Percentiles rank a stretch among this genome's conserved stretches.
phyloP scores from a whole-genome alignment of 1,140 invertebrate genomes.

The Drosophila pruinosa region DNA sequence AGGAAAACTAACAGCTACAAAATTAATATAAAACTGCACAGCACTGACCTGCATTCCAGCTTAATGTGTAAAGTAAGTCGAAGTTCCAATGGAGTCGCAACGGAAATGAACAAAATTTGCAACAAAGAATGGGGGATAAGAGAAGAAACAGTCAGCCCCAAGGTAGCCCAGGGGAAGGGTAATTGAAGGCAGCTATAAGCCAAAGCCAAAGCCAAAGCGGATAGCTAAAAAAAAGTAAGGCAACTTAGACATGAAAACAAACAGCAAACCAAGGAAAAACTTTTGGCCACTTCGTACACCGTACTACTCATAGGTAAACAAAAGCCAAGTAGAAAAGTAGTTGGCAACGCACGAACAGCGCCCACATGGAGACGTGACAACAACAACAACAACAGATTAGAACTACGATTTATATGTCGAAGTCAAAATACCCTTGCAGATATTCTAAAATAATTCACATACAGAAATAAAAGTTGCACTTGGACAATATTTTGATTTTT shows the following conservation, averaged over 20 bases:
- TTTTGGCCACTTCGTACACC: conserved; percentile 47
- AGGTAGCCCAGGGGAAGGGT: not conserved
- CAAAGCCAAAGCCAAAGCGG: conserved; percentile 41
- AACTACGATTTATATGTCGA: not conserved
- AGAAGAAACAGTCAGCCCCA: not conserved
- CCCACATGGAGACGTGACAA: conserved; percentile 18
- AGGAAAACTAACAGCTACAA: conserved; percentile 15
- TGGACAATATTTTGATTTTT: not conserved
- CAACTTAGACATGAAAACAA: conserved; percentile 68
- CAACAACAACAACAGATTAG: not conserved
- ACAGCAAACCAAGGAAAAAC: conserved; percentile 52
- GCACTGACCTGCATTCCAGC: conserved; percentile 62
- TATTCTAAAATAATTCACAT: not conserved
- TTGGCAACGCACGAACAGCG: conserved; percentile 50
- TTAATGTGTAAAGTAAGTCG: conserved; percentile 45
- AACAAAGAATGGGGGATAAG: not conserved
- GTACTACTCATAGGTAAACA: conserved; percentile 60
- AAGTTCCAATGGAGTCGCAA: conserved; percentile 52
- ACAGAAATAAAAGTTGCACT: not conserved
- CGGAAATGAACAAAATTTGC: conserved; percentile 66
- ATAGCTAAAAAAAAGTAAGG: conserved; percentile 57
- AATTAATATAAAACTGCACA: conserved; percentile 62
- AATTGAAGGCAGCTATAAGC: conserved; percentile 60
- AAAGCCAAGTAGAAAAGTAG: conserved; percentile 51
- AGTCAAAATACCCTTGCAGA: not conserved